A percentile compares a stretch with the other conserved stretches of the same genome.
Evolutionary conservation across 2,113 vertebrate species (phyloP).

Genomic region (Lampris megalopsis): DNA sequence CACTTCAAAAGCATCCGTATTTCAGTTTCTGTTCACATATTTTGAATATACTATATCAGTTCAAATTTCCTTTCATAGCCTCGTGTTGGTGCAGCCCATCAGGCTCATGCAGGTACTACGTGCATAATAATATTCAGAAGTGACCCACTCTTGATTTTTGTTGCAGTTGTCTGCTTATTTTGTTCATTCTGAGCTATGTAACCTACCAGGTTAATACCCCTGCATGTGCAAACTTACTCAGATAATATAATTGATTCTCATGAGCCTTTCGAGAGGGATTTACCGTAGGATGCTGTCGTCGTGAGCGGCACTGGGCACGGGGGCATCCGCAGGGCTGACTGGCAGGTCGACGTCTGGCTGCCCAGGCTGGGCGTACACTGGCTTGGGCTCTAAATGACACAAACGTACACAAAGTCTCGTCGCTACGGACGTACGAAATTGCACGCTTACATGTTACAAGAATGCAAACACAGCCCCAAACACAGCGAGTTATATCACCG

Average conservation of each 20-base stretch:
- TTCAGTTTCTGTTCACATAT: too few relatives aligned
- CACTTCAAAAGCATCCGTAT: too few relatives aligned
- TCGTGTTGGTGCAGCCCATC: too few relatives aligned
- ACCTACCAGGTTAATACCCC: too few relatives aligned
- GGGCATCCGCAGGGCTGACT: conserved; percentile 95
- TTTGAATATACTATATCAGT: too few relatives aligned
- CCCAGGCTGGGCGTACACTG: conserved; percentile 97
- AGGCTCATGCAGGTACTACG: too few relatives aligned
- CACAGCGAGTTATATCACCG: neutral
- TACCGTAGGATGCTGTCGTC: conserved; percentile 97
- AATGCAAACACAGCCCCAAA: conserved; percentile 2
- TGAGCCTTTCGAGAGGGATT: neutral
- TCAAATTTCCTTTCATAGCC: too few relatives aligned
- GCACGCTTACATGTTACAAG: neutral
- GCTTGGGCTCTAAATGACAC: conserved; percentile 90
- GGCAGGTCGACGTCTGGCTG: conserved; percentile 98
- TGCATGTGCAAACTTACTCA: too few relatives aligned
- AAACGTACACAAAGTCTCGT: neutral
- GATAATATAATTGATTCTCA: neutral
- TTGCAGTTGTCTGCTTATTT: too few relatives aligned
- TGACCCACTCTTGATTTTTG: too few relatives aligned
- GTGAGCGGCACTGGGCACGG: conserved; percentile 90
- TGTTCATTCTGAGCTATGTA: too few relatives aligned
- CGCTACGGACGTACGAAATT: conserved; percentile 6
- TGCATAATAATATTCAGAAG: too few relatives aligned